Conservation (phyloP, 1,140 invertebrate genomes). For the Sesamia nonagrioides region DNA sequence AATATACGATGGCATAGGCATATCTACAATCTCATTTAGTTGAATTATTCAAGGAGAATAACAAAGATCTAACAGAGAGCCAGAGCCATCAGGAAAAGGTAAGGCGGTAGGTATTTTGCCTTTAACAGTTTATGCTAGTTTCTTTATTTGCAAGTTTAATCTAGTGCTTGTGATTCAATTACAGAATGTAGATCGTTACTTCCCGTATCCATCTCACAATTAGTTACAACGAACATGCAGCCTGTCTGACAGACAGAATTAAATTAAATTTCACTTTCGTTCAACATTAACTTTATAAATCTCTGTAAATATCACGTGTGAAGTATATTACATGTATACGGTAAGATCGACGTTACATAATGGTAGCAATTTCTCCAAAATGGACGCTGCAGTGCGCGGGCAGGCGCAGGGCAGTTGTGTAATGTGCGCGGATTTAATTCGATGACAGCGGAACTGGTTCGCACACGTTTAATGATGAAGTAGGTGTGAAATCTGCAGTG, state of each 20-base stretch:
- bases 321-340: slow-evolving; percentile 48
- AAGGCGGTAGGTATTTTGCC: background rate
- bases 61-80: background rate
- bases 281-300: slow-evolving; percentile 37
- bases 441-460: slow-evolving; percentile 61
- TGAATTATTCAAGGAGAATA: no score
- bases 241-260: slow-evolving; percentile 34
- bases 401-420: slow-evolving; percentile 56
- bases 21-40: no score
- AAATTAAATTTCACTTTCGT: slow-evolving; percentile 35
- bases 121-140: slow-evolving; percentile 11
- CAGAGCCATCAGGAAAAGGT: background rate
- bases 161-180: slow-evolving; percentile 17
- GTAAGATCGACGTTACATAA: slow-evolving; percentile 58
- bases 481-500: background rate
- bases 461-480: slow-evolving; percentile 33
- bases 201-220: slow-evolving; percentile 35
- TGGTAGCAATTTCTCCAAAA: slow-evolving; percentile 64
- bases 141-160: slow-evolving; percentile 36
- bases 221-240: slow-evolving; percentile 13
- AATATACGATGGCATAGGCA: no score
- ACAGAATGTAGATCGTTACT: slow-evolving; percentile 18
- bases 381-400: slow-evolving; percentile 45
- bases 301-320: slow-evolving; percentile 38
- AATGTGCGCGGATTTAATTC: slow-evolving; percentile 59